Conservation (phyloP, 64 coral and sea anemone genomes). For the Actinia tenebrosa region DNA sequence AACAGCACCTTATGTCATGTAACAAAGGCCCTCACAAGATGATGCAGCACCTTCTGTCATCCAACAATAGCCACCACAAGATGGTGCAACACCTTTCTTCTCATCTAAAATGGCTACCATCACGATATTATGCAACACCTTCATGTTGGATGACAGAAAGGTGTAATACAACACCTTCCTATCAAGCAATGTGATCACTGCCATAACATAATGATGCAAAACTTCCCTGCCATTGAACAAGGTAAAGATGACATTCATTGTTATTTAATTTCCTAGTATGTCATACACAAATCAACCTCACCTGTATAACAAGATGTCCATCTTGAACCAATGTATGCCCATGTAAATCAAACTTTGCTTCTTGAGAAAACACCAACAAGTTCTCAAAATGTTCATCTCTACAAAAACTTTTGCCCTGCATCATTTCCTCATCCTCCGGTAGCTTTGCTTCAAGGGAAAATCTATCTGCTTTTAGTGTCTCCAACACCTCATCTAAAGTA, state of each 20-base stretch:
- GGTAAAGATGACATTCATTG: too few species aligned
- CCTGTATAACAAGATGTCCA: constrained; percentile 82
- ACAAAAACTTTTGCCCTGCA: constrained; percentile 52
- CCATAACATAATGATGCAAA: too few species aligned
- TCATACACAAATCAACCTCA: constrained; percentile 23
- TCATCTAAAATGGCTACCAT: background rate
- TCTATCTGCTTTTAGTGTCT: constrained; percentile 60
- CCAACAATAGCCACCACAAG: too few species aligned
- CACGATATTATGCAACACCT: too few species aligned
- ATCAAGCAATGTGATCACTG: too few species aligned
- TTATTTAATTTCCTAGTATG: background rate
- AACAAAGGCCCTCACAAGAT: too few species aligned
- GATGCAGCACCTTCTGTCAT: too few species aligned
- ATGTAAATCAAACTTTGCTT: constrained; percentile 88
- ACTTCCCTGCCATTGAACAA: too few species aligned
- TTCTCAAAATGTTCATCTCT: constrained; percentile 90
- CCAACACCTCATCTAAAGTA: constrained; percentile 45
- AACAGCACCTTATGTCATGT: too few species aligned
- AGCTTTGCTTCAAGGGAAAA: constrained; percentile 59
- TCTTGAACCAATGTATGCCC: constrained; percentile 69
- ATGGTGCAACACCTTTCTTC: too few species aligned
- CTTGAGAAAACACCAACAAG: constrained; percentile 78
- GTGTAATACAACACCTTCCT: too few species aligned
- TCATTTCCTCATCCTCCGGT: constrained; percentile 36
- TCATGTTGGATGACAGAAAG: too few species aligned